phyloP scores from a whole-genome alignment of 2,797 vertebrate genomes.

The Cottoperca gobio region DNA sequence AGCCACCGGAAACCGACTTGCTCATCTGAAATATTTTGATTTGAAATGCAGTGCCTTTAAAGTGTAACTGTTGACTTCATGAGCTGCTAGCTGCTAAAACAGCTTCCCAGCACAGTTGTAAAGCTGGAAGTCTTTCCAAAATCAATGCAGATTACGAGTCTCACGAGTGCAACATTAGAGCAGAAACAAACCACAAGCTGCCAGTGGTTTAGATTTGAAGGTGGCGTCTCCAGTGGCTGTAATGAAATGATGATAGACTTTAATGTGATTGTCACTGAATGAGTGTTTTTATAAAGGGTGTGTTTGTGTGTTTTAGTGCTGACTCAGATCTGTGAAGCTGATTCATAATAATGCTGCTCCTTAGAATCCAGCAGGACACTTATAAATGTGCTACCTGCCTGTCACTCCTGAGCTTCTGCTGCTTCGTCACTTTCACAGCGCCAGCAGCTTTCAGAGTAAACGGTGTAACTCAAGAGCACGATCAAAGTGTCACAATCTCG shows the following conservation, averaged over 20 bases:
- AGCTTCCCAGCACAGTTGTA: background rate
- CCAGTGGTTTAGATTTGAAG: conserved; percentile 15
- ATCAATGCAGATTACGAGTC: background rate
- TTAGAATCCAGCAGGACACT: conserved; percentile 29
- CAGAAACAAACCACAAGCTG: conserved; percentile 18
- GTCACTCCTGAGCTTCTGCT: conserved; percentile 42
- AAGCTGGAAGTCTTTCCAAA: background rate
- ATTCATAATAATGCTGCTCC: conserved; percentile 36
- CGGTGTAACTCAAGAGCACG: conserved; percentile 18
- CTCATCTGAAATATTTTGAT: background rate
- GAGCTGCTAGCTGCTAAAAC: background rate
- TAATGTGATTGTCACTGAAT: conserved; percentile 45
- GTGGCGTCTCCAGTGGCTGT: conserved; percentile 17
- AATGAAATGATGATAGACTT: conserved; percentile 44
- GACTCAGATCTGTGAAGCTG: conserved; percentile 49
- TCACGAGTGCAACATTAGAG: background rate
- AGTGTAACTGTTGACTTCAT: conserved; percentile 1
- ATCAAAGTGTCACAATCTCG: background rate
- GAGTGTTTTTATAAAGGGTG: conserved; percentile 18
- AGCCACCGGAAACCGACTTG: background rate
- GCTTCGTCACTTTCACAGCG: conserved; percentile 41
- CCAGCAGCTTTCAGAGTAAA: conserved; percentile 44
- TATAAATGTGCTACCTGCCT: conserved; percentile 46
- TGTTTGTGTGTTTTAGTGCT: conserved; percentile 28
- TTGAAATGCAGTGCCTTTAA: background rate